phyloP scores from a whole-genome alignment of 2,888 invertebrate genomes.

The Melanotus villosus region DNA sequence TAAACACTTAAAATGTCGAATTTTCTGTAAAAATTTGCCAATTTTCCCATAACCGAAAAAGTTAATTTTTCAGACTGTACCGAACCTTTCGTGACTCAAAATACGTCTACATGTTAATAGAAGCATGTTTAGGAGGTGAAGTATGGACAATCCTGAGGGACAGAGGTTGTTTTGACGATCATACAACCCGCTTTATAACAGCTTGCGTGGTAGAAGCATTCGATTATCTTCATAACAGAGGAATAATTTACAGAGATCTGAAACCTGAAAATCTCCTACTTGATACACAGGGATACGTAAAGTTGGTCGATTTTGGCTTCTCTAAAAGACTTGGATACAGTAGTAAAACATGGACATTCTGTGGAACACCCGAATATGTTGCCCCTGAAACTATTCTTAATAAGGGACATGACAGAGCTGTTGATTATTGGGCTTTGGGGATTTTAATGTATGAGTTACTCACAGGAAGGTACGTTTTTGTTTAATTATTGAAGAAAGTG shows the following conservation, averaged over 20 bases:
- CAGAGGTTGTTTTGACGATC: constrained; percentile 75
- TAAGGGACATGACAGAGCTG: constrained; percentile 80
- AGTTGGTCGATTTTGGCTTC: constrained; percentile 80
- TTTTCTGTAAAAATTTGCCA: not conserved
- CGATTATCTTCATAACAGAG: constrained; percentile 76
- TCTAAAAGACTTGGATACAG: constrained; percentile 76
- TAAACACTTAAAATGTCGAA: too few relatives aligned
- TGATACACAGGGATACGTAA: constrained; percentile 75
- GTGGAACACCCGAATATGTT: constrained; percentile 78
- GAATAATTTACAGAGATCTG: constrained; percentile 75
- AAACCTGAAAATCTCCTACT: constrained; percentile 81
- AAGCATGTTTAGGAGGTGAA: constrained; percentile 81
- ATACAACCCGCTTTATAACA: constrained; percentile 77
- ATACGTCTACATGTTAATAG: constrained; percentile 81
- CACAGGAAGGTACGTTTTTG: constrained; percentile 79
- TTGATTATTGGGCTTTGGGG: constrained; percentile 81
- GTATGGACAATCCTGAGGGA: constrained; percentile 82
- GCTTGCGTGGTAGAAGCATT: constrained; percentile 81
- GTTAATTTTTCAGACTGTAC: constrained; percentile 70
- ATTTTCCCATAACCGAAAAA: too few relatives aligned
- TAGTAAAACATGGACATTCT: constrained; percentile 82
- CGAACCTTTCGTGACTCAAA: constrained; percentile 79
- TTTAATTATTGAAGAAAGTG: too few relatives aligned
- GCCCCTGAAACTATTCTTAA: constrained; percentile 79
- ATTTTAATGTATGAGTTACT: constrained; percentile 77